Evolutionary conservation across 2,888 invertebrate genomes (phyloP), one percentile per base, ranked within the genome.

Genomic region (Chaetogeoica ovagalla): DNA sequence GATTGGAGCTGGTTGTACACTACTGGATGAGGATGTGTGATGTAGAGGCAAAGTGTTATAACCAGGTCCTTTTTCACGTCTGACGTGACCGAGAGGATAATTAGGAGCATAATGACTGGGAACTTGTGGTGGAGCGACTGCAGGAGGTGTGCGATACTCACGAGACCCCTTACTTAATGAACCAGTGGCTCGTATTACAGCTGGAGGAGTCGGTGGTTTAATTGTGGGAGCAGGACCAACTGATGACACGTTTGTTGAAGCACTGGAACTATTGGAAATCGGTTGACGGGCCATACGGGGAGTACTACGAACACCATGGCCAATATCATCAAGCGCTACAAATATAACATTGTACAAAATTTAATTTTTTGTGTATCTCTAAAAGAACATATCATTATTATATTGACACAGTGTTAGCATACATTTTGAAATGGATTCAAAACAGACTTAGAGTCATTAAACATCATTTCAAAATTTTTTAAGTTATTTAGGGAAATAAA

Each of bases 101-200:
- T 96, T 96, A 1, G 96, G 96, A 19, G 96, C 97, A 87, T 97
- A 97, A 87, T 97, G 96, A 84, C 95, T 95, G n/a, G 97, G 97
- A 52, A 90, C 88, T 87, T 96, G 96, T 11, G 97, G 97, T 6
- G 97, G 97, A 59, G 97, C 96, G 43, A 97, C 97, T 7, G 95
- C 96, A 1, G 97, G 97, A n/a, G 96, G 96, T 17, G 97, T 96
- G 83, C 97, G 90, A 87, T 96, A 96, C 86, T 96, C 96, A 62
- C 94, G 90, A 43, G 89, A 89, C 15, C 92, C 90, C 75, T 88
- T 86, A 57, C 87, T 86, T 4, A 85, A 83, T n/a, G 84, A 83
- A 23, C 84, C 84, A 62, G 90, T 91, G 85, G 88, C 91, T 85
- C 88, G 89, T 83, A 88, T 91, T 86, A 91, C 90, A 85, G 95